Conservation (phyloP, 2,888 invertebrate species). For the Helobdella robusta region DNA sequence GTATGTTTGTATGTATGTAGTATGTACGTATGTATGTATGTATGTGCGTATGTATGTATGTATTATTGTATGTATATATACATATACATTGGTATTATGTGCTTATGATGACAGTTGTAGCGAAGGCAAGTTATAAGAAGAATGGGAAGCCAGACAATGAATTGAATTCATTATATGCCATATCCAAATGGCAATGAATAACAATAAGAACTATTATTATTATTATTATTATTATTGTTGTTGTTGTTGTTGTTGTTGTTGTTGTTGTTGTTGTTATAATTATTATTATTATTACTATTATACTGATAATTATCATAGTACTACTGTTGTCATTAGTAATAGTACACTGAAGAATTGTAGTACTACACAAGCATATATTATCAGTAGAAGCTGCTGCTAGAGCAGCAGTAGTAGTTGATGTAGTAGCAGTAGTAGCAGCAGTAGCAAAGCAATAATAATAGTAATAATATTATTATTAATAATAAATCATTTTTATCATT, state of each 20-base stretch:
- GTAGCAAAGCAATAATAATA: background rate
- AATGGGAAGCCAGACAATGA: too few relatives aligned
- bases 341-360: background rate
- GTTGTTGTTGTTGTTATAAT: background rate
- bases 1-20: too few relatives aligned
- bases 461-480: constrained; percentile 5
- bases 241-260: background rate
- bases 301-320: background rate
- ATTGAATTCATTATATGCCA: too few relatives aligned
- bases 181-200: too few relatives aligned
- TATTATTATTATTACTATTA: background rate
- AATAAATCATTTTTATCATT: too few relatives aligned
- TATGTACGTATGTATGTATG: too few relatives aligned
- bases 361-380: background rate
- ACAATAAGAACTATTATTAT: background rate
- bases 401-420: background rate
- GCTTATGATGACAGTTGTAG: too few relatives aligned
- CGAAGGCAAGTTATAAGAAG: too few relatives aligned
- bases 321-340: background rate
- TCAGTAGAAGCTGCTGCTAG: background rate
- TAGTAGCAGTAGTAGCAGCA: background rate
- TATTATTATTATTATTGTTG: background rate
- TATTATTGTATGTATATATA: too few relatives aligned
- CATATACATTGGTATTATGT: too few relatives aligned
- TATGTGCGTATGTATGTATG: too few relatives aligned